Evolutionary conservation across 1,140 invertebrate species (phyloP).

Genomic region (Aphelenchoides besseyi): DNA sequence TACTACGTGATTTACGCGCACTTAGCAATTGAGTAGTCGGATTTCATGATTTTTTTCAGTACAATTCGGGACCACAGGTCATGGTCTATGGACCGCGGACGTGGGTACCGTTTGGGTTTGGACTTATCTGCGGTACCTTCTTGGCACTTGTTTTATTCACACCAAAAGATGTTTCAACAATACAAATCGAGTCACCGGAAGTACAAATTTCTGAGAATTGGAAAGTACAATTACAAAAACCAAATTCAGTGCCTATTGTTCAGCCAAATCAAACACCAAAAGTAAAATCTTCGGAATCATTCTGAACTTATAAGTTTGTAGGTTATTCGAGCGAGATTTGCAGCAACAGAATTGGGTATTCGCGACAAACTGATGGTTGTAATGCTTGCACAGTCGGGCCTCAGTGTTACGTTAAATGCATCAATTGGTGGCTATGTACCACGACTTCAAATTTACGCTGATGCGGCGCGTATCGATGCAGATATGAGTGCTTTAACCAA

Average conservation of each 20-base stretch:
- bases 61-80: no score
- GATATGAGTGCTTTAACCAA: constrained; percentile 44
- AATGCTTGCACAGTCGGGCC: constrained; percentile 52
- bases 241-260: background rate
- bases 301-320: constrained; percentile 13
- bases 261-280: constrained; percentile 9
- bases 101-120: constrained; percentile 22
- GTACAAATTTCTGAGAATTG: constrained; percentile 25
- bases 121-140: constrained; percentile 21
- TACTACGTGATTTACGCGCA: no score
- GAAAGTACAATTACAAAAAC: constrained; percentile 19
- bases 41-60: no score
- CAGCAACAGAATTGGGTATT: constrained; percentile 60
- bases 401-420: constrained; percentile 48
- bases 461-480: constrained; percentile 48
- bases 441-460: constrained; percentile 50
- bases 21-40: no score
- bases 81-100: constrained; percentile 26
- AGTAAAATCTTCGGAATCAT: background rate
- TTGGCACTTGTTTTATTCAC: constrained; percentile 20
- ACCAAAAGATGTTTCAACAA: background rate
- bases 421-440: constrained; percentile 51
- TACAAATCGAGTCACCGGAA: background rate
- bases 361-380: constrained; percentile 56
- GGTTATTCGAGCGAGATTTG: constrained; percentile 55